Conservation (phyloP, 2,113 vertebrate species). For the Halcyon senegalensis region DNA sequence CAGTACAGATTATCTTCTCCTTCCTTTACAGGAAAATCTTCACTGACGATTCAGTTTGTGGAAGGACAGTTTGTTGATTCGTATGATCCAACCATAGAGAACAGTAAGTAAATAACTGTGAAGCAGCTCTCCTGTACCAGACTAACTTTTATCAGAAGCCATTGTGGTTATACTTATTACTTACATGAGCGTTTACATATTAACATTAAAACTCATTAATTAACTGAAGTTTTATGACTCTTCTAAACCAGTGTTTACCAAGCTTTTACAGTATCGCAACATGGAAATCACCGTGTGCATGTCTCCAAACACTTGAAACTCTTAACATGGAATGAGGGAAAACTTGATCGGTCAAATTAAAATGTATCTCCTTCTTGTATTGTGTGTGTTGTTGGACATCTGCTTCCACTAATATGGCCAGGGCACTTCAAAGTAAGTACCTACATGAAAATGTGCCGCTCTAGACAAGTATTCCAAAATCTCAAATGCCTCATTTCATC, state of each 20-base stretch:
- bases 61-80: slow-evolving; percentile 99
- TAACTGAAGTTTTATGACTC: neutral
- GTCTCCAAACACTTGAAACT: neutral
- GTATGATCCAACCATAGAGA: slow-evolving; percentile 99
- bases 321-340: neutral
- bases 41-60: slow-evolving; percentile 98
- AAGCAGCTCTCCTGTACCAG: neutral
- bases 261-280: neutral
- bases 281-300: neutral
- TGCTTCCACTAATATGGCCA: neutral
- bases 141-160: neutral
- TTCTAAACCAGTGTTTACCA: neutral
- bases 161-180: neutral
- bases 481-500: neutral
- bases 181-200: neutral
- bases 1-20: neutral
- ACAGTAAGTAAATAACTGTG: slow-evolving; percentile 88
- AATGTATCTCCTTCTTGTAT: neutral
- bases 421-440: neutral
- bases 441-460: neutral
- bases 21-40: slow-evolving; percentile 92
- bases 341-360: neutral
- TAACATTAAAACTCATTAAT: neutral
- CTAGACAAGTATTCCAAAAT: neutral
- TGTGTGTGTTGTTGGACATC: neutral